A percentile compares a stretch with the other conserved stretches of the same genome.
These are phyloP conservation scores for Leucozona laternaria DNA, from an alignment of 2,888 invertebrate genomes.

Conservation along the genomic window DNA sequence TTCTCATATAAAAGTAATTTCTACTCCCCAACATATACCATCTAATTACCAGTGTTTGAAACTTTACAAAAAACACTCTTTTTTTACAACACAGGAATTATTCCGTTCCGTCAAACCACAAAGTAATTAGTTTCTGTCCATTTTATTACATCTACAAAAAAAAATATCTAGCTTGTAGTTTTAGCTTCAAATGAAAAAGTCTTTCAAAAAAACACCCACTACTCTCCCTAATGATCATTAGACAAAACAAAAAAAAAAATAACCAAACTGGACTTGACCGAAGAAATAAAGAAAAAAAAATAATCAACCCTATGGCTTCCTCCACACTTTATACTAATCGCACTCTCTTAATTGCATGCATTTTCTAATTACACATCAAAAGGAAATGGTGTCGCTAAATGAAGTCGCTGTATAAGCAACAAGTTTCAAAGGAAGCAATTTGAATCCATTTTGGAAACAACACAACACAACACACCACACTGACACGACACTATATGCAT, in stretches of 20 bases:
- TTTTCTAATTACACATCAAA: constrained; percentile 72
- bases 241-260: not conserved
- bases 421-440: constrained; percentile 66
- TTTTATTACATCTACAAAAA: not conserved
- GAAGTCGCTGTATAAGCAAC: constrained; percentile 52
- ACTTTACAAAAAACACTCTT: not conserved
- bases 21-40: not conserved
- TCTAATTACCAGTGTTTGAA: not conserved
- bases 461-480: too few species aligned
- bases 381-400: constrained; percentile 56
- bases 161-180: not conserved
- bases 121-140: not conserved
- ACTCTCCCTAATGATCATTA: not conserved
- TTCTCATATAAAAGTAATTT: not conserved
- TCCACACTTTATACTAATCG: constrained; percentile 62
- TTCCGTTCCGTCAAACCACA: not conserved
- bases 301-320: constrained; percentile 35
- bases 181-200: not conserved
- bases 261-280: not conserved
- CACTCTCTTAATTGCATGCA: constrained; percentile 68
- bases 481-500: constrained; percentile 10
- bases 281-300: constrained; percentile 6
- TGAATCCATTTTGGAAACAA: constrained; percentile 62
- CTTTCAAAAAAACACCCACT: not conserved
- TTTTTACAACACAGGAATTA: not conserved